Base-by-base conservation (phyloP, 2,888 invertebrate genomes). In the Agrilus cyanescens region DNA sequence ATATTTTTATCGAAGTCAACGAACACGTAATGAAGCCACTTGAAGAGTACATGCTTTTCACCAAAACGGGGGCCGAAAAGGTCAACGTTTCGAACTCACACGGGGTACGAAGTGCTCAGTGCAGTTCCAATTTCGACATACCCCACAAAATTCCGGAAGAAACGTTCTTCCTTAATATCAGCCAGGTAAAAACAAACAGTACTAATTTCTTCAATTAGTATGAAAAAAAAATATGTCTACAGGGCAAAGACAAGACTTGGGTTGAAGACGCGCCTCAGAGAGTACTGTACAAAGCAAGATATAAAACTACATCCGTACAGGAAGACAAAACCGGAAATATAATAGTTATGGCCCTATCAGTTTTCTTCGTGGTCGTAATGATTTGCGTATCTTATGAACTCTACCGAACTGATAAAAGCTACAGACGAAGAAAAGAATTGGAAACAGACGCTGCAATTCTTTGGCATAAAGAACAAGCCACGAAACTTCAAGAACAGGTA, bases 21-120 rank as follows among this genome's bases (percentile, higher is more conserved):
- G 80, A 80, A 46, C 74, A 82, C 51, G 83, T 88, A 76, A 88
- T 91, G 84, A 87, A 87, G 57, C 90, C 91, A 1, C 65, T 91
- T 37, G 89, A 90, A 64, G 90, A 90, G 58, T 90, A 90, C 64
- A 89, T 90, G 88, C 67, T 88, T n/a, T 89, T 87, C 62, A 87
- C 86, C 4, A 84, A 85, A 54, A 80, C 81, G 12, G 85, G 83
- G 41, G 80, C 85, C 15, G 85, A 88, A 60, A 85, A 85, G 51
- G 85, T 90, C 15, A 81, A 86, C 44, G 88, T 86, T n/a, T 84
- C 86, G 10, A 87, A 86, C 60, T 81, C 87, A 1, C 84, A 84
- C 53, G 90, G 90, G 0, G 84, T 90, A 0, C 72, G 88, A 45
- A 86, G 86, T 58, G 87, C 87, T 1, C 86, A 87, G 56, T 90